Percentiles rank a stretch among this genome's conserved stretches.
Evolutionary conservation across 2,888 invertebrate species (phyloP).

Genomic region (Pteria penguin): DNA sequence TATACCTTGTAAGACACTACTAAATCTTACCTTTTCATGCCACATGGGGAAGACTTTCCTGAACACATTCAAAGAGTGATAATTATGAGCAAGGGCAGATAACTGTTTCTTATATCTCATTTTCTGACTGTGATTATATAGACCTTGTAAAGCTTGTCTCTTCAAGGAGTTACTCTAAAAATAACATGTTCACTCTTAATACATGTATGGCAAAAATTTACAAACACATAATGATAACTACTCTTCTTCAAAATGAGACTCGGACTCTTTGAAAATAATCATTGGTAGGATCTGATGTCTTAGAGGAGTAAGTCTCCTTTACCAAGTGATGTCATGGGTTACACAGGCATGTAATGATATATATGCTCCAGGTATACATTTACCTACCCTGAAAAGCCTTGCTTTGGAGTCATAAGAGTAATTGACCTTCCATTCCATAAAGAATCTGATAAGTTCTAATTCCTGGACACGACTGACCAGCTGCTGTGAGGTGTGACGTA

Average conservation of each 20-base stretch:
- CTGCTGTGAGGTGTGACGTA: conserved; percentile 56
- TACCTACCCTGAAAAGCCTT: conserved; percentile 59
- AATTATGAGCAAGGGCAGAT: conserved; percentile 50
- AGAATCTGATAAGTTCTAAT: conserved; percentile 44
- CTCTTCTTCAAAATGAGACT: no score
- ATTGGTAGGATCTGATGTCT: no score
- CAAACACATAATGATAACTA: no score
- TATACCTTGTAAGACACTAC: no score
- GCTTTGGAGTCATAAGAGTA: conserved; percentile 53
- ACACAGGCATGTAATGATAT: no score
- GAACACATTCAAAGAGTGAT: conserved; percentile 56
- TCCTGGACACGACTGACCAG: conserved; percentile 45
- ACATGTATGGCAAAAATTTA: no score
- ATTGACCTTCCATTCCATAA: conserved; percentile 54
- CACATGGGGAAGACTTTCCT: conserved; percentile 64
- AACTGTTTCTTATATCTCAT: conserved; percentile 59
- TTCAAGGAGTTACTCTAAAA: conserved; percentile 57
- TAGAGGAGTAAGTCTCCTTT: no score
- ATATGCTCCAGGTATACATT: no score
- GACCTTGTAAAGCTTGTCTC: conserved; percentile 52
- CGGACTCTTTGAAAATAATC: no score
- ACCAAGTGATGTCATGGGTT: no score
- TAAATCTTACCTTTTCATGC: conserved; percentile 60
- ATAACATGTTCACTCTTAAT: no score
- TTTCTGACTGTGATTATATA: conserved; percentile 56